Percentiles rank a stretch among this genome's conserved stretches.
phyloP scores from a whole-genome alignment of 2,113 vertebrate genomes.

The Nettapus auritus region DNA sequence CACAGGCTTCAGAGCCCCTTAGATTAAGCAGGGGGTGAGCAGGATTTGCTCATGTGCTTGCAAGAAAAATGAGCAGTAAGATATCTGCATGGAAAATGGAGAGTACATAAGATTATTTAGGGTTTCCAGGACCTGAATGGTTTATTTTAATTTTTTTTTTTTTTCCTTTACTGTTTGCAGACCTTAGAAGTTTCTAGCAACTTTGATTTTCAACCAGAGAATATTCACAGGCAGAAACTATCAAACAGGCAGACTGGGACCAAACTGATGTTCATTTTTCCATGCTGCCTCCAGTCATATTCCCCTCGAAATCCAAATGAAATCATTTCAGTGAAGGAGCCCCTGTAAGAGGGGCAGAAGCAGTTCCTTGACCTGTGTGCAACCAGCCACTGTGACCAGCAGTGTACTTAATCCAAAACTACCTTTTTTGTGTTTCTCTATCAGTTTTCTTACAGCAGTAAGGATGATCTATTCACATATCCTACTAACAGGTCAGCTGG shows the following conservation, averaged over 20 bases:
- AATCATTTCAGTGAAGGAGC: not conserved
- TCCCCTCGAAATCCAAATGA: not conserved
- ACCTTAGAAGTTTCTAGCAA: not conserved
- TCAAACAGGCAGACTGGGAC: not conserved
- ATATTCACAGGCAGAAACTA: not conserved
- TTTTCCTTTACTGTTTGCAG: not conserved
- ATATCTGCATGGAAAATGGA: not conserved
- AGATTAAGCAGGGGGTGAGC: not conserved
- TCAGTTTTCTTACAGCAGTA: not conserved
- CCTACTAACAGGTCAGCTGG: not conserved
- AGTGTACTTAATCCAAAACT: not conserved
- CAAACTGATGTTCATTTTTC: not conserved
- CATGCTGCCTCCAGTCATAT: rapidly evolving
- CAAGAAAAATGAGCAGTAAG: not conserved
- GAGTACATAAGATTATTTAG: not conserved
- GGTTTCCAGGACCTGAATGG: not conserved
- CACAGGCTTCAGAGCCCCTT: not conserved
- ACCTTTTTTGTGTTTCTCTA: not conserved
- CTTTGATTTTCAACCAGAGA: not conserved
- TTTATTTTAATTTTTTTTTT: not conserved
- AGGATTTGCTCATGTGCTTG: not conserved
- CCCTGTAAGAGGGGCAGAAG: not conserved
- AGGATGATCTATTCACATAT: not conserved
- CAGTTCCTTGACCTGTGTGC: not conserved
- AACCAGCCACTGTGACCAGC: not conserved